These are phyloP conservation scores for Catharus minimus DNA, from an alignment of 2,113 vertebrate species.

Conservation along the genomic window DNA sequence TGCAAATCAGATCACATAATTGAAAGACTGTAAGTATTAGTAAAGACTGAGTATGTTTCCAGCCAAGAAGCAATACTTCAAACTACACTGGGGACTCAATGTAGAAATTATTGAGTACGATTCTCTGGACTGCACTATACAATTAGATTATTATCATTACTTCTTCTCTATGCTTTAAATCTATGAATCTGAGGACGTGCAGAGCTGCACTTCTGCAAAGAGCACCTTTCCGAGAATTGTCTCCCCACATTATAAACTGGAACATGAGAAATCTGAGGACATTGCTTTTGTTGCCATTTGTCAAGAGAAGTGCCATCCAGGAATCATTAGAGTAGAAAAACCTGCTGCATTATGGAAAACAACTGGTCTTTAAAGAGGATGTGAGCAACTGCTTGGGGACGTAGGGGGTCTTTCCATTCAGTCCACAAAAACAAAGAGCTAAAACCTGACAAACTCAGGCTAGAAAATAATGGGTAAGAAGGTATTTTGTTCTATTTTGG, in stretches of 20 bases:
- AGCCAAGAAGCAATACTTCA: constrained; percentile 38
- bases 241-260: neutral
- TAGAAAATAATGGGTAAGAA: neutral
- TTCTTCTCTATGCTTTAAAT: neutral
- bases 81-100: neutral
- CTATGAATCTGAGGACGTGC: neutral
- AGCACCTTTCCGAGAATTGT: neutral
- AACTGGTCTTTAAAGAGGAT: neutral
- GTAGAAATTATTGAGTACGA: constrained; percentile 36
- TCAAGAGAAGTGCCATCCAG: neutral
- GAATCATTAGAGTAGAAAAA: neutral
- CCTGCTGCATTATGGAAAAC: neutral
- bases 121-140: neutral
- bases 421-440: neutral
- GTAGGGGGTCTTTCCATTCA: neutral
- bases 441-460: neutral
- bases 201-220: neutral
- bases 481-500: neutral
- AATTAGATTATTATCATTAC: neutral
- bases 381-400: neutral
- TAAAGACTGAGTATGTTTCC: neutral
- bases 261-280: neutral
- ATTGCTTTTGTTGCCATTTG: neutral
- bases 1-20: constrained; percentile 28
- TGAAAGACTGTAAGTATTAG: neutral